Evolutionary conservation across 2,888 invertebrate species (phyloP), one percentile per base, ranked within the genome.

Genomic region (Herminia tarsipennalis): DNA sequence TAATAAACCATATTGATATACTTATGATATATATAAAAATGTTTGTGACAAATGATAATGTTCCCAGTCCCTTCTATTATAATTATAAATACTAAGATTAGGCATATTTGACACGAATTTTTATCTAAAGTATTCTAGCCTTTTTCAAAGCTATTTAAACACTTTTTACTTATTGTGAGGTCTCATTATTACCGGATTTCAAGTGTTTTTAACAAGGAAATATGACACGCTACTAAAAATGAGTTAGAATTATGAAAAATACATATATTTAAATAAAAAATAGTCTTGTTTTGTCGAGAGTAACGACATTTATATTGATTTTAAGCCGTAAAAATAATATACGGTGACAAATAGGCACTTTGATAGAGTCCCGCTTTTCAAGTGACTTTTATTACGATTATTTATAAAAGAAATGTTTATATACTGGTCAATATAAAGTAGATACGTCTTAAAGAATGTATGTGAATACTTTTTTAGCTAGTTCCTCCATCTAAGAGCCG

Each of bases 291-390:
- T 18, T 50, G 10, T 5, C 2, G 1, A 46, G 21, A 38, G 36
- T 45, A 35, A n/a, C 0, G 8, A 3, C n/a, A 17, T 29, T 28
- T 27, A 5, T 33, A 50, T 3, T 9, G 13, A 29, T 32, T 32
- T 29, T 37, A 42, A 33, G 27, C 2, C 10, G 21, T 41, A 34
- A 39, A 50, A 48, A 30, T 25, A 45, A 13, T 20, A 1, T 21
- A 30, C 4, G 3, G 5, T 6, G 21, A n/a, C 13, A 12, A 32
- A 25, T 25, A 41, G 10, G 17, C 5, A 42, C 2, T 55, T 55
- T 46, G 47, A 50, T 64, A 58, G 55, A 18, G 17, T 27, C 28
- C 14, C n/a, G 5, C 37, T 52, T 20, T 52, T 55, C 12, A 5
- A 10, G 5, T 1, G 2, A 0, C 2, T 12, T 41, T 53, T 61